phyloP scores from a whole-genome alignment of 2,113 vertebrate genomes.

The Chionomys nivalis region DNA sequence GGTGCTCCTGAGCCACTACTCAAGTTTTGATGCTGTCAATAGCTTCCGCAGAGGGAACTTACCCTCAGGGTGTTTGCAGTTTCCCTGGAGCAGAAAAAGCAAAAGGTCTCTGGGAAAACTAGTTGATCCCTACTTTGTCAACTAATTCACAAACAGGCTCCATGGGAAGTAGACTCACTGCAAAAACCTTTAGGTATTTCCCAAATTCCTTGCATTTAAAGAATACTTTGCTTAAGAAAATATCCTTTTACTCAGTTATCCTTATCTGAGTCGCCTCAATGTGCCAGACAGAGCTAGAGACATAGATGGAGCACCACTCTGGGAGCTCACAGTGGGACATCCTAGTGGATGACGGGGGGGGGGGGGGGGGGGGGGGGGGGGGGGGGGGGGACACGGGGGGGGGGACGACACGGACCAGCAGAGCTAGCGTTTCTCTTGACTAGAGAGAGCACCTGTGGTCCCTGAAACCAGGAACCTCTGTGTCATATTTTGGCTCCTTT shows the following conservation, averaged over 20 bases:
- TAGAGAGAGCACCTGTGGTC: not conserved
- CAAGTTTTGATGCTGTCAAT: constrained; percentile 10
- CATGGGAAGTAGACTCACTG: not conserved
- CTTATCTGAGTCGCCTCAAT: not conserved
- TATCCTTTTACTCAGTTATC: not conserved
- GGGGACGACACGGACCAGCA: too few species aligned
- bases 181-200: constrained; percentile 22
- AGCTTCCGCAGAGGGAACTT: not conserved
- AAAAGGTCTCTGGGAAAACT: not conserved
- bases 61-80: not conserved
- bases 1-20: not conserved
- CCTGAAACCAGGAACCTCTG: not conserved
- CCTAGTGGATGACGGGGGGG: not conserved
- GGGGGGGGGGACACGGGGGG: too few species aligned
- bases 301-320: not conserved
- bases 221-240: not conserved
- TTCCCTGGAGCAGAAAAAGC: not conserved
- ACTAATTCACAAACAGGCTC: not conserved
- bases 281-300: not conserved
- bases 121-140: not conserved
- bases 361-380: too few species aligned
- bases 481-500: constrained; percentile 26
- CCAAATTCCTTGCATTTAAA: not conserved
- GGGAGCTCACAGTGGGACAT: not conserved
- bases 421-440: not conserved